These are phyloP conservation scores for Heterodera carotae DNA, from an alignment of 1,140 invertebrate genomes.

Conservation along the genomic window DNA sequence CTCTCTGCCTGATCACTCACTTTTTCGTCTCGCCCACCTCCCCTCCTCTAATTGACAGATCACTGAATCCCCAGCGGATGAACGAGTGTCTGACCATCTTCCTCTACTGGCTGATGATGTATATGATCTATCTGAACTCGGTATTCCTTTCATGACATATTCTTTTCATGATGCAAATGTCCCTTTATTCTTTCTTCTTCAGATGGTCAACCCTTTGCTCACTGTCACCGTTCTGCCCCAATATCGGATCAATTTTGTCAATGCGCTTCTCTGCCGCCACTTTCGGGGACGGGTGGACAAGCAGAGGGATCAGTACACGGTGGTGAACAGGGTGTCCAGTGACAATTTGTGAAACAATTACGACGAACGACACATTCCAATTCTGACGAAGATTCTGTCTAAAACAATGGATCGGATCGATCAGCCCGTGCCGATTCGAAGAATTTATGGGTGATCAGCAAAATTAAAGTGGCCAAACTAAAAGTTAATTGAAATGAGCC, in stretches of 20 bases:
- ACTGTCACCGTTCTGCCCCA: conserved; percentile 55
- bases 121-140: conserved; percentile 54
- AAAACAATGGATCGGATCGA: not conserved
- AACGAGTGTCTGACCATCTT: conserved; percentile 50
- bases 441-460: too few relatives aligned
- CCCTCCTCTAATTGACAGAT: too few relatives aligned
- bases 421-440: not conserved
- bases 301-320: conserved; percentile 11
- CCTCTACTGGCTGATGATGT: conserved; percentile 55
- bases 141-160: conserved; percentile 22
- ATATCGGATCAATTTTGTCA: conserved; percentile 39
- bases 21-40: too few relatives aligned
- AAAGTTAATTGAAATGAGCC: not conserved
- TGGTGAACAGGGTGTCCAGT: conserved; percentile 5
- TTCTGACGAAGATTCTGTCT: not conserved
- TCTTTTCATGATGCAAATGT: too few relatives aligned
- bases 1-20: too few relatives aligned
- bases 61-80: conserved; percentile 43
- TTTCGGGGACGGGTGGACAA: conserved; percentile 10
- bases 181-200: not conserved
- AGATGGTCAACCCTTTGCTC: conserved; percentile 52
- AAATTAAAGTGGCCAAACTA: not conserved
- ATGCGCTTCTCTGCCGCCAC: not conserved
- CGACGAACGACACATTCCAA: not conserved
- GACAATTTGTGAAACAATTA: not conserved